phyloP scores from a whole-genome alignment of 2,888 invertebrate genomes.

The Amblyjoppa proteus region DNA sequence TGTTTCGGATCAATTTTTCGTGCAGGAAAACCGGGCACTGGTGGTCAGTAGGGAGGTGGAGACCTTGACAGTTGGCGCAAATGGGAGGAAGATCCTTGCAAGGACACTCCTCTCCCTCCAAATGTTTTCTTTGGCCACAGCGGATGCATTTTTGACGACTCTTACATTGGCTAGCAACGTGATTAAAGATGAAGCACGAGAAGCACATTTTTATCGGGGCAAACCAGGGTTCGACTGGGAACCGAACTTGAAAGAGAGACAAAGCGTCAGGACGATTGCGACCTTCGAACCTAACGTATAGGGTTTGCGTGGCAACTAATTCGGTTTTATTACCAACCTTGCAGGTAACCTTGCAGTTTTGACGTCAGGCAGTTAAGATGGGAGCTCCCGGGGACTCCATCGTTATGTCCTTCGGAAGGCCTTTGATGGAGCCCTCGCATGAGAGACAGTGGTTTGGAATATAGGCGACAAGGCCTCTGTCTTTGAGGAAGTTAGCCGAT shows the following conservation, averaged over 20 bases:
- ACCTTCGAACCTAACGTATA: conserved; percentile 6
- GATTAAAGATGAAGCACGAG: neutral
- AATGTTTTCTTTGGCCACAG: conserved; percentile 13
- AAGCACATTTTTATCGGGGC: conserved; percentile 11
- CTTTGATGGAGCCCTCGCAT: conserved; percentile 20
- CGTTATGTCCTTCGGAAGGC: conserved; percentile 8
- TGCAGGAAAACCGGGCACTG: neutral
- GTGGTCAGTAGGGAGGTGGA: neutral
- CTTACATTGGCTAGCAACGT: conserved; percentile 33
- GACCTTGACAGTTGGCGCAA: conserved; percentile 17
- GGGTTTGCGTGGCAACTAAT: conserved; percentile 9
- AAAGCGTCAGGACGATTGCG: neutral
- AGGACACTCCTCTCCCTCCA: neutral
- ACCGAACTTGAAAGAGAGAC: conserved; percentile 8
- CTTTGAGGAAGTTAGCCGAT: neutral
- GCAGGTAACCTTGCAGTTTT: conserved; percentile 21
- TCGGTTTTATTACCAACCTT: neutral
- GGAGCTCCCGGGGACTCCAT: neutral
- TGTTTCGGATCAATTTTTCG: conserved; percentile 10
- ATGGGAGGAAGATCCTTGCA: neutral
- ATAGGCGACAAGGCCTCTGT: conserved; percentile 1
- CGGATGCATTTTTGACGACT: conserved; percentile 25
- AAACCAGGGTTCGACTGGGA: neutral
- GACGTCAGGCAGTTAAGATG: neutral
- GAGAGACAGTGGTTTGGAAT: conserved; percentile 14